Evolutionary conservation across 2,797 vertebrate species (phyloP).

Genomic region (Anisognathus igniventris): DNA sequence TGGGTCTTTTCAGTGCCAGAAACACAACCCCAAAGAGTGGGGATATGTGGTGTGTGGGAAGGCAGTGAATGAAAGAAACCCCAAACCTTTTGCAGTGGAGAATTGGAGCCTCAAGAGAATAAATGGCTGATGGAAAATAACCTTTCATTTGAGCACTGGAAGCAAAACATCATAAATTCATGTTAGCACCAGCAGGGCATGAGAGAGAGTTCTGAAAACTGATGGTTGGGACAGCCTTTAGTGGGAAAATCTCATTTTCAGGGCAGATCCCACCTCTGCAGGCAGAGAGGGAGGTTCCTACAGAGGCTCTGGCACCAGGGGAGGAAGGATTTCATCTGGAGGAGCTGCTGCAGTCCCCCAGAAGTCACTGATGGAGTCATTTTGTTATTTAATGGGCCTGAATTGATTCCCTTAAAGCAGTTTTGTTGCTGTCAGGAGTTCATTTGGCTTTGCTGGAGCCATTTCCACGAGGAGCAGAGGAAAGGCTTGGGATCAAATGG

Average conservation of each 20-base stretch:
- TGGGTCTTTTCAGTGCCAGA: not conserved
- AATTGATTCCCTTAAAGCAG: constrained; percentile 7
- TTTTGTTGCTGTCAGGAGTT: not conserved
- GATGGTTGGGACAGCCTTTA: not conserved
- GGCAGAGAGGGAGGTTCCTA: not conserved
- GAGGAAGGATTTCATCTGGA: not conserved
- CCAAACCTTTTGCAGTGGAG: not conserved
- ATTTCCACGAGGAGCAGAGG: not conserved
- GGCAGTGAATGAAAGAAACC: not conserved
- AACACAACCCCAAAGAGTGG: not conserved
- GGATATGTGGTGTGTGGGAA: not conserved
- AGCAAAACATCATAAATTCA: not conserved
- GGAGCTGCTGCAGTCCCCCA: not conserved
- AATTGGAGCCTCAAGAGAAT: not conserved
- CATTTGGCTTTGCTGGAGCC: not conserved
- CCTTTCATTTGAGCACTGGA: not conserved
- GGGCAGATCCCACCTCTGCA: not conserved
- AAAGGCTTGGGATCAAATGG: not conserved
- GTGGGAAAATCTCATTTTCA: not conserved
- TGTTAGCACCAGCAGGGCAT: not conserved
- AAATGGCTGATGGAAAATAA: not conserved
- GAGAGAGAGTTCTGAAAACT: not conserved
- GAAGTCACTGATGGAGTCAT: not conserved
- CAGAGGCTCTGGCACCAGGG: not conserved
- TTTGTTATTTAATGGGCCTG: not conserved